Evolutionary conservation across 2,888 invertebrate species (phyloP).

Genomic region (Amiota minor): DNA sequence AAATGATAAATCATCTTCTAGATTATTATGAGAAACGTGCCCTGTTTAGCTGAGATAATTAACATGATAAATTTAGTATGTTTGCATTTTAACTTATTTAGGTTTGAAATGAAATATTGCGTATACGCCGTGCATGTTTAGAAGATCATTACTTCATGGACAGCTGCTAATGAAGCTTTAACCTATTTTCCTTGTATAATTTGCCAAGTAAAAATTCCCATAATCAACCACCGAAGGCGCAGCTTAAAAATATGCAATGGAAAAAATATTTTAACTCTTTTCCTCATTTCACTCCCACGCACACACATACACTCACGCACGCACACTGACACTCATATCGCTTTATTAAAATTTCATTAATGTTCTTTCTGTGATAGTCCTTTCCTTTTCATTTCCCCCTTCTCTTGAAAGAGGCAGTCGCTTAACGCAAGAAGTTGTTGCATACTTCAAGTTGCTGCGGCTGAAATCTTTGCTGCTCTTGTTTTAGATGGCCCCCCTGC

Average conservation of each 20-base stretch:
- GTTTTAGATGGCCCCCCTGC: neutral
- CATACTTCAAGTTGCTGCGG: slow-evolving; percentile 56
- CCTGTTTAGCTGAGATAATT: neutral
- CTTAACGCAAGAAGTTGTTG: slow-evolving; percentile 37
- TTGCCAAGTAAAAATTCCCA: neutral
- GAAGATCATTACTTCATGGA: too few species aligned
- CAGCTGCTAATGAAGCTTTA: slow-evolving; percentile 57
- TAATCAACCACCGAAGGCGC: neutral
- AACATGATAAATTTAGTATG: slow-evolving; percentile 57
- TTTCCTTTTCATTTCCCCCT: neutral
- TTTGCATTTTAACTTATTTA: slow-evolving; percentile 23
- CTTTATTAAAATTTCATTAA: slow-evolving; percentile 67
- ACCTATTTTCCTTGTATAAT: slow-evolving; percentile 49
- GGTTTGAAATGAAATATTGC: slow-evolving; percentile 58
- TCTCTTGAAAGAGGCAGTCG: slow-evolving; percentile 7
- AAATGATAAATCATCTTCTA: too few species aligned
- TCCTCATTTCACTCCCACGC: neutral
- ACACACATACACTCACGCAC: slow-evolving; percentile 10
- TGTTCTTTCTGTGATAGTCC: slow-evolving; percentile 8
- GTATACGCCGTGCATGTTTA: slow-evolving; percentile 44
- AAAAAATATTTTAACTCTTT: slow-evolving; percentile 24
- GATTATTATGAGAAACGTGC: too few species aligned
- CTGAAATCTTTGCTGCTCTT: slow-evolving; percentile 7
- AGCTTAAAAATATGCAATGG: slow-evolving; percentile 34
- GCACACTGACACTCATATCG: slow-evolving; percentile 12